phyloP scores from a whole-genome alignment of 2,113 vertebrate species.

The Campylomormyrus tamandua region DNA sequence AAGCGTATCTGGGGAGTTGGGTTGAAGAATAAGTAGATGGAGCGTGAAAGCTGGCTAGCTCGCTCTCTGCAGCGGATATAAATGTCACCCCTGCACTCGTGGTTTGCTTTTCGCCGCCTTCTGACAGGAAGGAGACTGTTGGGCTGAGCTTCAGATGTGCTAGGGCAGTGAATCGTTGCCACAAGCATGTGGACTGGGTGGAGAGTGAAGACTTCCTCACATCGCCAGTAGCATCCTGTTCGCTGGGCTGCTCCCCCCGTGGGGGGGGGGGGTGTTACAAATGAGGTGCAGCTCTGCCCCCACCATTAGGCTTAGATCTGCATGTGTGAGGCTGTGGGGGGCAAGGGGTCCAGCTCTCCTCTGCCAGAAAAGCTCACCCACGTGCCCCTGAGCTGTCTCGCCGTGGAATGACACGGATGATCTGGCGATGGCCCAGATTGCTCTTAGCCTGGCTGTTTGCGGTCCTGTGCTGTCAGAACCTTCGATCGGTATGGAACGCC shows the following conservation, averaged over 20 bases:
- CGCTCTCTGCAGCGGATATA: background rate
- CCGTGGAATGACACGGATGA: background rate
- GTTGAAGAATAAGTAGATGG: background rate
- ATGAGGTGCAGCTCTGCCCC: background rate
- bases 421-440: background rate
- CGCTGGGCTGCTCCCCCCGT: background rate
- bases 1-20: background rate
- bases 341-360: background rate
- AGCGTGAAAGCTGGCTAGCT: background rate
- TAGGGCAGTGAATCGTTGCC: conserved; percentile 34
- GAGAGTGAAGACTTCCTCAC: conserved; percentile 22
- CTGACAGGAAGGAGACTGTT: conserved; percentile 7
- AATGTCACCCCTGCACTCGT: background rate
- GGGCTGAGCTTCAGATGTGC: conserved; percentile 47
- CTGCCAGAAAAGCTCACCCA: background rate
- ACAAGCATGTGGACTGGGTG: conserved; percentile 33
- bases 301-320: background rate
- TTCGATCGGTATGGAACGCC: background rate
- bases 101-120: background rate
- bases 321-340: background rate
- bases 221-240: conserved; percentile 23
- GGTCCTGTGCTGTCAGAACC: background rate
- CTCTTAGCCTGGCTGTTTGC: background rate
- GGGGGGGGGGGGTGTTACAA: background rate
- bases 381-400: background rate